Conservation (phyloP, 2,797 vertebrate species). For the Acropternis orthonyx region DNA sequence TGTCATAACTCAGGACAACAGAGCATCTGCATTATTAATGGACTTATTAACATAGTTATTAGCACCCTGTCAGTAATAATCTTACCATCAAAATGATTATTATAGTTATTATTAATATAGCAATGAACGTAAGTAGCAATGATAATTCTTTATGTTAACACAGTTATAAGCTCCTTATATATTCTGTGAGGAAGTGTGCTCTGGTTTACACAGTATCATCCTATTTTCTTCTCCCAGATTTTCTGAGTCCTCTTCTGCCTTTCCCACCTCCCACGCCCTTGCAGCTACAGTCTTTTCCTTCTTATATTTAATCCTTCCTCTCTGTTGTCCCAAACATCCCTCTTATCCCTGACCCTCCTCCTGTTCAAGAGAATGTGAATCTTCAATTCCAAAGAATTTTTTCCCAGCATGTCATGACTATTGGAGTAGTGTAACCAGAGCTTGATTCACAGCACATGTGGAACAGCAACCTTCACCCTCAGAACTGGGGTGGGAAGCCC, state of each 20-base stretch:
- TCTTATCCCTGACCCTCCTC: background rate
- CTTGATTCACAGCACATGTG: background rate
- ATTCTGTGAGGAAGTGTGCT: background rate
- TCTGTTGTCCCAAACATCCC: background rate
- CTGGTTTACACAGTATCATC: background rate
- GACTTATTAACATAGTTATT: background rate
- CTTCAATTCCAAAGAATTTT: background rate
- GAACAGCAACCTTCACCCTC: background rate
- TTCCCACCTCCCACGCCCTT: accelerated
- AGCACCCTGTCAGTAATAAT: background rate
- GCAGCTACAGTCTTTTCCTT: background rate
- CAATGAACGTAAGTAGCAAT: background rate
- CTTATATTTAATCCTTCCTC: background rate
- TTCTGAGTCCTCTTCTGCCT: background rate
- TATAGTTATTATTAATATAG: background rate
- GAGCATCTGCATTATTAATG: background rate
- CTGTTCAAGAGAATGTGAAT: background rate
- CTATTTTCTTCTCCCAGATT: background rate
- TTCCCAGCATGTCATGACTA: too few species aligned
- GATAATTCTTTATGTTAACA: background rate
- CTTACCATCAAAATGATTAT: background rate
- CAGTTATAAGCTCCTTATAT: background rate
- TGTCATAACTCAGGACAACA: background rate
- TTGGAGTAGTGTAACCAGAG: background rate
- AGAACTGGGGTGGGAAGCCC: background rate